Conservation (phyloP, 1,140 invertebrate species). For the Ceratina calcarata region DNA sequence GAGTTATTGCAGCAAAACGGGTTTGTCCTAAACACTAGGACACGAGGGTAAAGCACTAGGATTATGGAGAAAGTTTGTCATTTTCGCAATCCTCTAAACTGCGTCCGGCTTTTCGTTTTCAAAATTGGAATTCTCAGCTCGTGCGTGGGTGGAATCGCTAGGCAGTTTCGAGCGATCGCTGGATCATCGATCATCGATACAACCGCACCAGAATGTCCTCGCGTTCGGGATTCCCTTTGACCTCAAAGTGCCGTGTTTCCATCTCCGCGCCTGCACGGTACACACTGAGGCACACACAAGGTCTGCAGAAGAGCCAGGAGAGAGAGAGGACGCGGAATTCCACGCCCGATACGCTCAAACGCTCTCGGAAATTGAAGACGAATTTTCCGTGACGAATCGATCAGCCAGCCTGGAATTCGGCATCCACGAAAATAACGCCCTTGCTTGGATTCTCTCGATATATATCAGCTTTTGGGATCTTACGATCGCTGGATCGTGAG, state of each 20-base stretch:
- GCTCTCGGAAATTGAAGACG: conserved; percentile 51
- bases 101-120: conserved; percentile 5
- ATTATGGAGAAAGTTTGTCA: conserved; percentile 11
- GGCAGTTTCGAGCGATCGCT: conserved; percentile 7
- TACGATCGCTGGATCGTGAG: background rate
- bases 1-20: conserved; percentile 8
- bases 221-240: conserved; percentile 39
- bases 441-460: too few relatives aligned
- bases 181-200: conserved; percentile 19
- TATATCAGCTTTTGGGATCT: background rate
- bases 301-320: background rate
- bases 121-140: conserved; percentile 46
- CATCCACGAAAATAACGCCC: background rate
- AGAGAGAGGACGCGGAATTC: conserved; percentile 32
- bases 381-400: conserved; percentile 36
- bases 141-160: background rate
- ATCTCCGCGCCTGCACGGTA: background rate
- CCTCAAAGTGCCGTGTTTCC: conserved; percentile 40
- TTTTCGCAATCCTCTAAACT: background rate
- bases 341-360: conserved; percentile 38
- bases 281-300: background rate
- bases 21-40: background rate
- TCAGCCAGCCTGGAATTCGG: conserved; percentile 5
- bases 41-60: background rate
- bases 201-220: background rate